phyloP scores from a whole-genome alignment of 2,888 invertebrate species.

The Nematopogon swammerdamellus region DNA sequence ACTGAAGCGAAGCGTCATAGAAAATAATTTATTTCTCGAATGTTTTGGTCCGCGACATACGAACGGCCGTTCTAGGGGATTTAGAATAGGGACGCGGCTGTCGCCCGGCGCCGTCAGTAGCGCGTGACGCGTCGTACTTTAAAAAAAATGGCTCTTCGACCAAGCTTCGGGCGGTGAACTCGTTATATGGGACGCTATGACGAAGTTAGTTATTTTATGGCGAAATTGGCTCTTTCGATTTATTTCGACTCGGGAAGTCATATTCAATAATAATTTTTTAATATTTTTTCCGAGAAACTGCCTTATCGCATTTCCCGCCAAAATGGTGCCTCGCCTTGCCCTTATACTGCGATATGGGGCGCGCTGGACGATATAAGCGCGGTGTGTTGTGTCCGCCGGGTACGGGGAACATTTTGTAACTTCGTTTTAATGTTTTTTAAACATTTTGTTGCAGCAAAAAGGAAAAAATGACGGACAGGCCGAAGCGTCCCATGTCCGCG shows the following conservation, averaged over 20 bases:
- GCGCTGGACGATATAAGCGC: conserved; percentile 2
- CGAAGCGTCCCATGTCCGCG: conserved; percentile 89
- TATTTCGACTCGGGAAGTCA: conserved; percentile 12
- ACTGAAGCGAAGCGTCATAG: conserved; percentile 45
- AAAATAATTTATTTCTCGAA: conserved; percentile 52
- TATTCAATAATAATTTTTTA: conserved; percentile 3
- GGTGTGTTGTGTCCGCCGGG: conserved; percentile 21
- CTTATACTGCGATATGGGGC: conserved; percentile 1
- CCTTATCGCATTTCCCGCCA: conserved; percentile 49
- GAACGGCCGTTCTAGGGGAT: conserved; percentile 50
- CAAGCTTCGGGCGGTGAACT: conserved; percentile 54
- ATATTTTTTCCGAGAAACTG: conserved; percentile 11
- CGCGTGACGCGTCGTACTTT: conserved; percentile 51
- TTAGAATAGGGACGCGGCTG: conserved; percentile 35
- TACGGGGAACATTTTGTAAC: conserved; percentile 22
- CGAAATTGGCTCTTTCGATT: conserved; percentile 14
- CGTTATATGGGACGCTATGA: conserved; percentile 43
- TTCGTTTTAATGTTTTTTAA: conserved; percentile 10
- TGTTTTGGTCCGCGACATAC: conserved; percentile 43
- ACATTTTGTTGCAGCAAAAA: conserved; percentile 41
- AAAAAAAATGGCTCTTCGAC: conserved; percentile 58
- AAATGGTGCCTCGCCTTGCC: conserved; percentile 30
- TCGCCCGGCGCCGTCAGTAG: conserved; percentile 46
- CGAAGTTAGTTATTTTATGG: conserved; percentile 19
- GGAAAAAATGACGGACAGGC: conserved; percentile 81